These are phyloP conservation scores for Tinamus guttatus DNA, from an alignment of 2,113 vertebrate genomes.

Conservation along the genomic window DNA sequence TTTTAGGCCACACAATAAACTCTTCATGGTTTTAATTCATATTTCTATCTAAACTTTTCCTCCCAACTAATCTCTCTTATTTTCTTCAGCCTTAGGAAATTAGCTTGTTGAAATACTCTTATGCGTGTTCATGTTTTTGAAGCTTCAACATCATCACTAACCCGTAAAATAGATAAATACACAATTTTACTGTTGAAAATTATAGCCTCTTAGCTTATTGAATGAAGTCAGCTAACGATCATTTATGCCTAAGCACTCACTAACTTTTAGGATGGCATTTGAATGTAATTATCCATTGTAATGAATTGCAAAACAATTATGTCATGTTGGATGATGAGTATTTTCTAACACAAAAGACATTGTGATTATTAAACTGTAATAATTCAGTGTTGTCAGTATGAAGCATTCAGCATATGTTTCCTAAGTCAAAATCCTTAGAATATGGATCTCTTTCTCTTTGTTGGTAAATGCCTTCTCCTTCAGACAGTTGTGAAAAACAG, in stretches of 20 bases:
- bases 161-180: neutral
- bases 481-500: neutral
- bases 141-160: neutral
- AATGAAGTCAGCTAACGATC: slow-evolving; percentile 34
- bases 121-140: neutral
- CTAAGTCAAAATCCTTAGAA: neutral
- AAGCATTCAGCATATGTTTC: neutral
- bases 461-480: neutral
- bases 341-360: slow-evolving; percentile 27
- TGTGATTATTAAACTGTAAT: slow-evolving; percentile 42
- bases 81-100: neutral
- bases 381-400: neutral
- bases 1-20: neutral
- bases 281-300: slow-evolving; percentile 20
- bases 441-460: neutral
- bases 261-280: slow-evolving; percentile 24
- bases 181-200: neutral
- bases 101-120: neutral
- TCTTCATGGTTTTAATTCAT: neutral
- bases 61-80: neutral
- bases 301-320: slow-evolving; percentile 22
- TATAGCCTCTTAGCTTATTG: neutral
- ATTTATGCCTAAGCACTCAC: neutral
- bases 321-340: neutral
- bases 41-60: neutral